A percentile compares a stretch with the other conserved stretches of the same genome.
Evolutionary conservation across 2,888 invertebrate genomes (phyloP).

Genomic region (Synergus laeviventris): DNA sequence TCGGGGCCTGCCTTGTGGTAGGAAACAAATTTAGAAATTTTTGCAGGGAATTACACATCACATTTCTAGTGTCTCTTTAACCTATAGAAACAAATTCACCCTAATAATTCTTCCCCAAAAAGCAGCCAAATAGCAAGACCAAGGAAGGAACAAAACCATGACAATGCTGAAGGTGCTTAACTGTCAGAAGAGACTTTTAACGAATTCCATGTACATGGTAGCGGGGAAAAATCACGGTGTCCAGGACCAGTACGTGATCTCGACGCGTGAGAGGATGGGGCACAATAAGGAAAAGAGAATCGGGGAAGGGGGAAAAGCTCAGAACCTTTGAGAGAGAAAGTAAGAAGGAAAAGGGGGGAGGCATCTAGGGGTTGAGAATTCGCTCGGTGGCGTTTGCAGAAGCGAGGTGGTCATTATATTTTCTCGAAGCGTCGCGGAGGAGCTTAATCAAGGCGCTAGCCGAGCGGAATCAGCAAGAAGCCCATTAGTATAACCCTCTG

Average conservation of each 20-base stretch:
- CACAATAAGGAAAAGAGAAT: constrained; percentile 33
- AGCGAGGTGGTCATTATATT: constrained; percentile 74
- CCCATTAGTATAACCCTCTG: constrained; percentile 71
- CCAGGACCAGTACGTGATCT: constrained; percentile 58
- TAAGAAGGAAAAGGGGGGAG: constrained; percentile 36
- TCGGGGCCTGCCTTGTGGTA: no score
- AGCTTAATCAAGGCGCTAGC: constrained; percentile 75
- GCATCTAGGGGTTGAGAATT: constrained; percentile 52
- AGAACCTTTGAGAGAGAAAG: constrained; percentile 10
- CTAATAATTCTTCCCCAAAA: not conserved
- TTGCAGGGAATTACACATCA: not conserved
- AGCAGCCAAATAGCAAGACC: not conserved
- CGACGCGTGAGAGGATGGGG: constrained; percentile 42
- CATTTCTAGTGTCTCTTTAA: not conserved
- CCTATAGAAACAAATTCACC: not conserved
- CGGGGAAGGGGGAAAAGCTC: not conserved
- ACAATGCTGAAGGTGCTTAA: constrained; percentile 38
- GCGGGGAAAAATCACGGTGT: constrained; percentile 60
- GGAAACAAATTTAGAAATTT: no score
- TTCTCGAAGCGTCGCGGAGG: constrained; percentile 72
- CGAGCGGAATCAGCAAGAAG: constrained; percentile 75
- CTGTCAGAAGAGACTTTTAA: constrained; percentile 44
- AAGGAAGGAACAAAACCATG: constrained; percentile 23
- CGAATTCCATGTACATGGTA: constrained; percentile 42
- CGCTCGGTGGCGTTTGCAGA: constrained; percentile 66